Evolutionary conservation across 1,140 invertebrate species (phyloP), one percentile per base, ranked within the genome.

Genomic region (Hetaerina americana): DNA sequence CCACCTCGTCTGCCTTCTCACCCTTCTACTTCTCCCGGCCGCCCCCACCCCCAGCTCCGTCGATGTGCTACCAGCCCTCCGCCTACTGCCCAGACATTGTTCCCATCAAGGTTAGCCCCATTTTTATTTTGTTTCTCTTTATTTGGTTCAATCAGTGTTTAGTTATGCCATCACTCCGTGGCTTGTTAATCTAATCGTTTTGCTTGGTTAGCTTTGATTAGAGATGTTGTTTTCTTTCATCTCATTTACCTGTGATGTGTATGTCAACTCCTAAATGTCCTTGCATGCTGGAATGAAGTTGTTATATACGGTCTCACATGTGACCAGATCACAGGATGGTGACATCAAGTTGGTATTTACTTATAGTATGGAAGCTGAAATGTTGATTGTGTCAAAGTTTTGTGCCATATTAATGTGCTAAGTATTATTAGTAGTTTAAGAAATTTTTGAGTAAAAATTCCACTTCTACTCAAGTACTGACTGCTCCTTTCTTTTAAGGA

Each of bases 41-140:
- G 18, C 27, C 67, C 25, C 67, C 67, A 18, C 67, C 67, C 67
- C 67, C 67, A 68, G 27, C 25, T 68, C 67, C 27, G 67, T 28
- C 25, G 40, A 57, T 57, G 40, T 57, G 40, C 40, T 57, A 57
- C 40, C 40, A 57, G 40, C 40, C 40, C 40, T 57, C 80, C 49
- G 76, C 80, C 76, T 84, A 80, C 82, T 83, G 82, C 81, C 87
- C 87, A 76, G 87, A 89, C 78, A 84, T 89, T 80, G 87, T 89
- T 79, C 85, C 88, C 75, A 87, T 89, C 78, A 85, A 90, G 87
- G 85, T 90, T 87, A 57, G 40, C 40, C 40, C 40, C 27, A 24
- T 71, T 26, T 68, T 72, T 67, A 24, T 71, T 26, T 68, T 72
- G 49, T 70, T 70, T 69, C 57, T 69, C 70, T 70, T 31, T 49